Evolutionary conservation across 1,140 invertebrate species (phyloP), one percentile per base, ranked within the genome.

Genomic region (Cyphomyrmex costatus): DNA sequence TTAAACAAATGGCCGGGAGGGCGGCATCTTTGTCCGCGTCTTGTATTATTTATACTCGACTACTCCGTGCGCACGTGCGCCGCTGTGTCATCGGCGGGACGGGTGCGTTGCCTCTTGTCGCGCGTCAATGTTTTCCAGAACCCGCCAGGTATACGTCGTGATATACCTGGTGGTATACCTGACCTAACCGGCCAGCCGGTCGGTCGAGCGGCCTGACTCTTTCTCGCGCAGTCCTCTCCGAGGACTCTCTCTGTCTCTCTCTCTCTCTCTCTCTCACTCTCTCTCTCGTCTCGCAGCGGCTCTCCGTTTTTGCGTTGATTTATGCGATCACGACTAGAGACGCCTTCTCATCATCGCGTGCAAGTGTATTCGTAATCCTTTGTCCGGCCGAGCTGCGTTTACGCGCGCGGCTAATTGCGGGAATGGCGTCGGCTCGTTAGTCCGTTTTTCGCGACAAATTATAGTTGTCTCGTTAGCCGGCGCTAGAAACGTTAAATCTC

Each of bases 11-110:
- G 95, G 93, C 93, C 92, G 91, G 89, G 91, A 92, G 93, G 93
- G 94, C 95, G 95, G 94, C 93, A 93, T 95, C 95, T 95, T 95
- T 95, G 95, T 95, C 93, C 93, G 90, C 92, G 94, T 95, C 94
- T 93, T 92, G 91, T 93, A 95, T 95, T 95, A 95, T 95, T 95
- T 95, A 95, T 95, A 94, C 93, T 88, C 89, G 90, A 93, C 93
- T 94, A 93, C 92, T 92, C 92, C 85, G 90, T 87, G 91, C 92
- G 92, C 94, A 95, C 94, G 94, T 95, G 94, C 93, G 94, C 92
- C 93, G 92, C 92, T 94, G 94, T 94, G 94, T 95, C 94, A 95
- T 94, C 92, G 93, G 90, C 86, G 91, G 88, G 92, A 94, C 93
- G 92, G 88, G 90, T 92, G 91, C 92, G 91, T 93, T 92, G 92